Conservation (phyloP, 2,113 vertebrate species). For the Ciconia boyciana region DNA sequence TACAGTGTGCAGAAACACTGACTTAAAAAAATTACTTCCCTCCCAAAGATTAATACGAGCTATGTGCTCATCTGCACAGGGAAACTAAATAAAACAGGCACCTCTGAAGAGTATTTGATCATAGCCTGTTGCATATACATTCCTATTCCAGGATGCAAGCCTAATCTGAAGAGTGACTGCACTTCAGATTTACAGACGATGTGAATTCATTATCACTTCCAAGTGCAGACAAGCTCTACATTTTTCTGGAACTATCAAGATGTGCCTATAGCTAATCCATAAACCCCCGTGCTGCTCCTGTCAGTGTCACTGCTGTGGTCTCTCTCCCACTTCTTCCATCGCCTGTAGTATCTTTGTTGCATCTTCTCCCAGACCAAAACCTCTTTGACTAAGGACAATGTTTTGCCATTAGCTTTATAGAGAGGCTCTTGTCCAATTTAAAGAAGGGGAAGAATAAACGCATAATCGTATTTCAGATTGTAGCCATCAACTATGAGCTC, state of each 20-base stretch:
- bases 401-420: not conserved
- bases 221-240: not conserved
- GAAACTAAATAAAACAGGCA: accelerated
- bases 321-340: not conserved
- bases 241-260: not conserved
- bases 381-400: not conserved
- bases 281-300: not conserved
- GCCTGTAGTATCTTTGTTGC: not conserved
- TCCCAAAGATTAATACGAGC: not conserved
- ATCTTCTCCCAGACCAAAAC: not conserved
- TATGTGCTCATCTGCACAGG: not conserved
- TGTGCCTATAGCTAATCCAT: not conserved
- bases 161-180: not conserved
- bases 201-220: not conserved
- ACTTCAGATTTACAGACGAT: accelerated
- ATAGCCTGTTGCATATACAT: accelerated
- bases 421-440: not conserved
- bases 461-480: accelerated
- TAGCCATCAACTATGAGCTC: not conserved
- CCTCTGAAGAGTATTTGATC: accelerated
- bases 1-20: not conserved
- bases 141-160: accelerated
- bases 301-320: accelerated
- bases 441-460: accelerated
- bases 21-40: not conserved